phyloP scores from a whole-genome alignment of 2,888 invertebrate genomes.

The Eurois occulta region DNA sequence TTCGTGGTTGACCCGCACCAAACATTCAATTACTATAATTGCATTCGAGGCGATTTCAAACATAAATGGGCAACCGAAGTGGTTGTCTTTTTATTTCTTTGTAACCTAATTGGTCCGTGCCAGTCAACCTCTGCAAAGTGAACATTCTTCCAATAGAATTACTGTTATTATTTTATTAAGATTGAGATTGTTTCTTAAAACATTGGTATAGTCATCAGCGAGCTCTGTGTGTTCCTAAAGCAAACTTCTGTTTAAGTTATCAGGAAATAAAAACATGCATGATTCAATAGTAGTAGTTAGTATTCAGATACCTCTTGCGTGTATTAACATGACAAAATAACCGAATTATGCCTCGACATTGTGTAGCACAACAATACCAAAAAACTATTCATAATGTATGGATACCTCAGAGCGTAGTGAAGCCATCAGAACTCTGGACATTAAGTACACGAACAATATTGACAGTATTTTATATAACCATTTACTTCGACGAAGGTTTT shows the following conservation, averaged over 20 bases:
- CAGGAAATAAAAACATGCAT: constrained; percentile 19
- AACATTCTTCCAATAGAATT: constrained; percentile 10
- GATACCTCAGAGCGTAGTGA: constrained; percentile 18
- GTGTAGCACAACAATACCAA: constrained; percentile 42
- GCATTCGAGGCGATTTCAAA: constrained; percentile 22
- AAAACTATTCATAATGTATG: constrained; percentile 42
- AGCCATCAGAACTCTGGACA: constrained; percentile 41
- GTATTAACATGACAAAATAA: constrained; percentile 50
- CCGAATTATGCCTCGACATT: constrained; percentile 48
- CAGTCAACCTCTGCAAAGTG: constrained; percentile 13
- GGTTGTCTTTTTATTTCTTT: constrained; percentile 36
- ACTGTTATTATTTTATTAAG: not conserved
- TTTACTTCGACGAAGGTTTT: constrained; percentile 67
- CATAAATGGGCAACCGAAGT: not conserved
- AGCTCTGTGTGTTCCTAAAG: not conserved
- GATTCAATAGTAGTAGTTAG: constrained; percentile 19
- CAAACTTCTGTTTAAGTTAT: constrained; percentile 13
- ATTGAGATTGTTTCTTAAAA: not conserved
- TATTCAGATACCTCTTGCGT: constrained; percentile 20
- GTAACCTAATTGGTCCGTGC: constrained; percentile 12
- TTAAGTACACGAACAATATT: constrained; percentile 56
- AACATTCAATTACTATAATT: constrained; percentile 42
- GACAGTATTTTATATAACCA: constrained; percentile 50
- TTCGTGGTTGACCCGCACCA: constrained; percentile 8
- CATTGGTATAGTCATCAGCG: constrained; percentile 5